Percentiles rank a stretch among this genome's conserved stretches.
These are phyloP conservation scores for Agapostemon virescens DNA, from an alignment of 2,888 invertebrate genomes.

Conservation along the genomic window DNA sequence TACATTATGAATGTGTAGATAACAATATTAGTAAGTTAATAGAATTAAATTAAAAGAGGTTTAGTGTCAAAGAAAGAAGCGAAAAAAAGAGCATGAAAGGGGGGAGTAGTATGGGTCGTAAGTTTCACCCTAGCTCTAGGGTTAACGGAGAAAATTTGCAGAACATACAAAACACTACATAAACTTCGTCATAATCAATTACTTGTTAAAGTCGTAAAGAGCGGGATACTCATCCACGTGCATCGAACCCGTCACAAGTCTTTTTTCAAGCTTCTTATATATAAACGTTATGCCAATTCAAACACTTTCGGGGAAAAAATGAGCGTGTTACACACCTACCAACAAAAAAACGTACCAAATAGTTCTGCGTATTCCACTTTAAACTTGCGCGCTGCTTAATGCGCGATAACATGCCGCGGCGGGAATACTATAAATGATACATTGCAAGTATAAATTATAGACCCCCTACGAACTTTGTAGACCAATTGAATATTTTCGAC, in stretches of 20 bases:
- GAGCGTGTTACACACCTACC: constrained; percentile 56
- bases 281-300: neutral
- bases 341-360: neutral
- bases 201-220: neutral
- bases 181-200: neutral
- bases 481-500: neutral
- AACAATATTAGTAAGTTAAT: neutral
- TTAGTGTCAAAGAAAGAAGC: neutral
- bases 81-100: constrained; percentile 15
- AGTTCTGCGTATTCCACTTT: neutral
- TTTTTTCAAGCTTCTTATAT: constrained; percentile 54
- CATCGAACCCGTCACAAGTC: constrained; percentile 65
- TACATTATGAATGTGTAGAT: neutral
- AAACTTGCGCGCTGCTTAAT: neutral
- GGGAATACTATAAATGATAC: neutral
- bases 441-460: neutral
- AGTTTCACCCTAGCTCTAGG: too few species aligned
- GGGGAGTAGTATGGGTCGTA: too few species aligned
- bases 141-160: constrained; percentile 18
- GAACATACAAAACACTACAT: too few species aligned
- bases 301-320: constrained; percentile 57
- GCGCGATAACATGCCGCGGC: neutral
- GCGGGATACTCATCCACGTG: constrained; percentile 63
- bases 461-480: neutral
- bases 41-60: neutral